phyloP scores from a whole-genome alignment of 2,888 invertebrate genomes.

The Bhutanitis thaidina region DNA sequence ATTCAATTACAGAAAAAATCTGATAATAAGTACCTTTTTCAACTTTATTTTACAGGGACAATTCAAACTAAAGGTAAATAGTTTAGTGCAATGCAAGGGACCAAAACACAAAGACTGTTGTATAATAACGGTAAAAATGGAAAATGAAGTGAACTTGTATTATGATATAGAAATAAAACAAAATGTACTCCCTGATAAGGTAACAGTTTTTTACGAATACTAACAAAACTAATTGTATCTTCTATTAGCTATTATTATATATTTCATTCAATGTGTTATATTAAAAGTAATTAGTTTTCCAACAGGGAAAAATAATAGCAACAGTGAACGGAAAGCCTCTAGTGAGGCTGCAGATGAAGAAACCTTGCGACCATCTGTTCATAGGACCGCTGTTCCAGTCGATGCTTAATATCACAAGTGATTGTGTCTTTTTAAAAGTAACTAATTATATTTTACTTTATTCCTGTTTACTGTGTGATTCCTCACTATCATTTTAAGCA shows the following conservation, averaged over 20 bases:
- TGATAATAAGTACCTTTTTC: too few species aligned
- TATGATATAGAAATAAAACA: constrained; percentile 27
- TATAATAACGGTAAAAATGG: constrained; percentile 13
- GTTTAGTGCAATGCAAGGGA: constrained; percentile 33
- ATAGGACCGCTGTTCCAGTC: constrained; percentile 44
- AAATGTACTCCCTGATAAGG: constrained; percentile 28
- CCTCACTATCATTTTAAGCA: too few species aligned
- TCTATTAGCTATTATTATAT: too few species aligned
- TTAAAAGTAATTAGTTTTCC: background rate
- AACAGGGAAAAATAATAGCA: constrained; percentile 53
- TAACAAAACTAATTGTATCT: too few species aligned
- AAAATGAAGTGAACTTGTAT: constrained; percentile 22
- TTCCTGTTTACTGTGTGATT: too few species aligned
- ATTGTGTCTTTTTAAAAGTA: constrained; percentile 47
- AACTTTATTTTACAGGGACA: constrained; percentile 32
- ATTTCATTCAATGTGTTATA: too few species aligned
- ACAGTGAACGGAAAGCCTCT: constrained; percentile 45
- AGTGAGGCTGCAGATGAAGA: constrained; percentile 54
- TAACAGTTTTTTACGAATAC: constrained; percentile 12
- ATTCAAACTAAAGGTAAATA: constrained; percentile 30
- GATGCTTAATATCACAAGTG: constrained; percentile 41
- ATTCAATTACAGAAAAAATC: too few species aligned
- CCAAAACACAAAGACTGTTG: constrained; percentile 39
- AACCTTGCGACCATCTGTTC: constrained; percentile 59
- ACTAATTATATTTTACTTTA: constrained; percentile 6